Evolutionary conservation across 2,888 invertebrate genomes (phyloP).

Genomic region (Julus scandinavius): DNA sequence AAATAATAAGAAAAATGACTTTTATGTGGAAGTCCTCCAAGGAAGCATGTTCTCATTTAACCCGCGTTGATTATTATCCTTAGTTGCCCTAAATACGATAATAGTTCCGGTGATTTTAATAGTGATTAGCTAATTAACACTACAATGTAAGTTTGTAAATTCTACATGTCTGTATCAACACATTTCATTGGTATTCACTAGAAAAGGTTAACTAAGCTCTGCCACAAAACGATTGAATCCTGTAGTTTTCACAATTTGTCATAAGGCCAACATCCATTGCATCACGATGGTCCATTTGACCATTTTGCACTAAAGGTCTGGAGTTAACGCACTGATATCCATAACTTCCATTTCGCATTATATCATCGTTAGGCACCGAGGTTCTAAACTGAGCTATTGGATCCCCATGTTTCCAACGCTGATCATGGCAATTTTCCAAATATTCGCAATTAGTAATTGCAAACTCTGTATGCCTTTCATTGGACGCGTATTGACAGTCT

Average conservation of each 20-base stretch:
- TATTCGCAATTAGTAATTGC: not conserved
- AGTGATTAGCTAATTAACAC: too few relatives aligned
- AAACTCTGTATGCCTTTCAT: not conserved
- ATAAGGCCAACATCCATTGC: not conserved
- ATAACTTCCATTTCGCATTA: not conserved
- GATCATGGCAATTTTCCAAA: not conserved
- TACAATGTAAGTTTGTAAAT: too few relatives aligned
- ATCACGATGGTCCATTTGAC: too few relatives aligned
- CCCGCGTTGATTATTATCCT: too few relatives aligned
- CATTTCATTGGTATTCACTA: too few relatives aligned
- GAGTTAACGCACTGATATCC: not conserved
- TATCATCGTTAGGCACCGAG: not conserved
- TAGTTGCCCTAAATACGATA: too few relatives aligned
- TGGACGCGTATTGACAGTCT: not conserved
- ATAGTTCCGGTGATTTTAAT: too few relatives aligned
- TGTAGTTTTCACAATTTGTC: not conserved
- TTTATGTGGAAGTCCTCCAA: too few relatives aligned
- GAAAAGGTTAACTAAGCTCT: not conserved
- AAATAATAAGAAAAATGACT: too few relatives aligned
- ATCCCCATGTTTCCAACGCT: not conserved
- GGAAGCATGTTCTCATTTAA: too few relatives aligned
- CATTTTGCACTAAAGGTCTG: not conserved
- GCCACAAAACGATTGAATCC: not conserved
- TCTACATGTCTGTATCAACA: too few relatives aligned
- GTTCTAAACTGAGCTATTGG: not conserved